Evolutionary conservation across 1,140 invertebrate species (phyloP).

Genomic region (Batillaria attramentaria): DNA sequence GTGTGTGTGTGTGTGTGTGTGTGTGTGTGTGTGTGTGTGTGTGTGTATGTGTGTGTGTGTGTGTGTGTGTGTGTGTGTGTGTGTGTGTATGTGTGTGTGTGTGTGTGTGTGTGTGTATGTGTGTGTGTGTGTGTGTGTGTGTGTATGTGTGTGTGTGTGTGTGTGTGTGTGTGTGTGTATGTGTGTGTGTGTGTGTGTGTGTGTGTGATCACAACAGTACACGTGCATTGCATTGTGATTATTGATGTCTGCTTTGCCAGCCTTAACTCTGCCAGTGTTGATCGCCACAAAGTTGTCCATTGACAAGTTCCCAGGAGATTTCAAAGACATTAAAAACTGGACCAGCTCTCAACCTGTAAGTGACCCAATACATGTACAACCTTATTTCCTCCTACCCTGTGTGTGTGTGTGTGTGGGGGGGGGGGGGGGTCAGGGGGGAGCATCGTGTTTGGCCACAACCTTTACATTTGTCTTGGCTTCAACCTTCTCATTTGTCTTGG

Average conservation of each 20-base stretch:
- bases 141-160: constrained; percentile 12
- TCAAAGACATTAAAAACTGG: neutral
- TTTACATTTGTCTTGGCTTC: too few relatives aligned
- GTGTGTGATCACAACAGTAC: neutral
- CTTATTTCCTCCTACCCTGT: too few relatives aligned
- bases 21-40: neutral
- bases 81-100: constrained; percentile 8
- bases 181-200: neutral
- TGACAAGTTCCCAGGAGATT: neutral
- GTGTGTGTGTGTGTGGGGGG: too few relatives aligned
- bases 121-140: neutral
- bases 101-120: constrained; percentile 13
- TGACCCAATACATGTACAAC: too few relatives aligned
- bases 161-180: constrained; percentile 10
- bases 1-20: neutral
- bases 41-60: neutral
- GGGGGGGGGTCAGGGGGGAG: too few relatives aligned
- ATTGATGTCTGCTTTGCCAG: neutral
- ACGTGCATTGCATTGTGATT: too few relatives aligned
- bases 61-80: neutral
- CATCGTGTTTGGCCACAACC: too few relatives aligned
- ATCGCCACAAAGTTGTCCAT: neutral
- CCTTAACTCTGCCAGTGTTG: neutral
- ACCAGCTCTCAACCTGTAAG: neutral
- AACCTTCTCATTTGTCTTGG: too few relatives aligned